phyloP scores from a whole-genome alignment of 2,113 vertebrate genomes.

The Octodon degus region DNA sequence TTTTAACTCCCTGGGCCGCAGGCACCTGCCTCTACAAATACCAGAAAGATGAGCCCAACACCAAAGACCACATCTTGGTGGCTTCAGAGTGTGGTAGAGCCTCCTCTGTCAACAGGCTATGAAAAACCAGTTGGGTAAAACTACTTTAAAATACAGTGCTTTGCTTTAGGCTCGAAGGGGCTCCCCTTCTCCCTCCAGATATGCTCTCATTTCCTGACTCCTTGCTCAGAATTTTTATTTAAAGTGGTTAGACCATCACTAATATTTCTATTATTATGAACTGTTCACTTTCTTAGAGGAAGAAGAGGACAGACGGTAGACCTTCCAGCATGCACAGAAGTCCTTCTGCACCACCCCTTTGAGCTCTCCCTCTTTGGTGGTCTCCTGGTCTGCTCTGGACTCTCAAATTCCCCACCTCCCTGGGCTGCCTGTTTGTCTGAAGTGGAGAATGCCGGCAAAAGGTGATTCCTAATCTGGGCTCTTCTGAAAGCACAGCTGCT shows the following conservation, averaged over 20 bases:
- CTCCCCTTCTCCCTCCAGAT: not conserved
- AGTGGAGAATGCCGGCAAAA: slow-evolving; percentile 47
- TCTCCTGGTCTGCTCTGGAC: not conserved
- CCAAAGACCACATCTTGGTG: slow-evolving; percentile 64
- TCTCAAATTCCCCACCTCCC: not conserved
- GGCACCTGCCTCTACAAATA: slow-evolving; percentile 55
- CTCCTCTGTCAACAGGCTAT: slow-evolving; percentile 38
- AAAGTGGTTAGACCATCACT: not conserved
- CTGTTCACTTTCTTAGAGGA: not conserved
- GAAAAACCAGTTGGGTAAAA: slow-evolving; percentile 64
- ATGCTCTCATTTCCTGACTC: not conserved
- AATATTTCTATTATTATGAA: not conserved
- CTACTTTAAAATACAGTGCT: slow-evolving; percentile 32
- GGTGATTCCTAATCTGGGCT: not conserved
- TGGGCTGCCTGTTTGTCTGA: not conserved
- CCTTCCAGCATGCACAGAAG: not conserved
- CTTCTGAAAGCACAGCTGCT: slow-evolving; percentile 53
- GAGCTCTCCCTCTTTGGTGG: not conserved
- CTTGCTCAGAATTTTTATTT: slow-evolving; percentile 7
- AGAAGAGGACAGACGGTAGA: not conserved
- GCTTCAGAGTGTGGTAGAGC: slow-evolving; percentile 23
- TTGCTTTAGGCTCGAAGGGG: not conserved
- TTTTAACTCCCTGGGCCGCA: slow-evolving; percentile 44
- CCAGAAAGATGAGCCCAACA: slow-evolving; percentile 14
- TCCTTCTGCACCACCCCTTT: not conserved